These are phyloP conservation scores for Acrobasis suavella DNA, from an alignment of 2,888 invertebrate genomes.

Conservation along the genomic window DNA sequence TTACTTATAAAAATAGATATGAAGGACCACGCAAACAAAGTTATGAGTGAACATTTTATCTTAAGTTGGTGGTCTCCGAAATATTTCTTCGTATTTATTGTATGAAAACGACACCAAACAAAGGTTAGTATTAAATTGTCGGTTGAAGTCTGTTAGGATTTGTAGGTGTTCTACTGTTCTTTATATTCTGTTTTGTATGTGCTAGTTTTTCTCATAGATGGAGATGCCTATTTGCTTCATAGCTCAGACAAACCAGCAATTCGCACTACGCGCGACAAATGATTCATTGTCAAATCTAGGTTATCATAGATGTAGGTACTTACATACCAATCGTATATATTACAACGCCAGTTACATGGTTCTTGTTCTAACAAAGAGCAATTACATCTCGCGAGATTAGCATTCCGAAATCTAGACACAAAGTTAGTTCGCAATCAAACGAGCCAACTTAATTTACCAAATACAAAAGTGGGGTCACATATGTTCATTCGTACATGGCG, in stretches of 20 bases:
- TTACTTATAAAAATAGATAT: no score
- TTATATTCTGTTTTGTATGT: no score
- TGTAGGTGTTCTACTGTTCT: no score
- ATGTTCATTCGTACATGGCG: conserved; percentile 42
- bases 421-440: conserved; percentile 12
- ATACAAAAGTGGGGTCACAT: conserved; percentile 39
- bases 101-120: no score
- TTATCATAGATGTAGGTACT: no score
- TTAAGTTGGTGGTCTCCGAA: no score
- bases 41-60: no score
- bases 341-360: not conserved
- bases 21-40: no score
- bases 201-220: no score
- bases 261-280: not conserved
- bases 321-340: not conserved
- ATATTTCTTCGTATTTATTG: no score
- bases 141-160: no score
- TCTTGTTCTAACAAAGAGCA: not conserved
- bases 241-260: conserved; percentile 3
- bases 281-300: not conserved
- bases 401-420: not conserved
- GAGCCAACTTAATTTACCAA: conserved; percentile 19
- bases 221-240: not conserved
- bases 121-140: no score
- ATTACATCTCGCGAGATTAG: not conserved